These are phyloP conservation scores for Erpornis zantholeuca DNA, from an alignment of 2,113 vertebrate species.

Conservation along the genomic window DNA sequence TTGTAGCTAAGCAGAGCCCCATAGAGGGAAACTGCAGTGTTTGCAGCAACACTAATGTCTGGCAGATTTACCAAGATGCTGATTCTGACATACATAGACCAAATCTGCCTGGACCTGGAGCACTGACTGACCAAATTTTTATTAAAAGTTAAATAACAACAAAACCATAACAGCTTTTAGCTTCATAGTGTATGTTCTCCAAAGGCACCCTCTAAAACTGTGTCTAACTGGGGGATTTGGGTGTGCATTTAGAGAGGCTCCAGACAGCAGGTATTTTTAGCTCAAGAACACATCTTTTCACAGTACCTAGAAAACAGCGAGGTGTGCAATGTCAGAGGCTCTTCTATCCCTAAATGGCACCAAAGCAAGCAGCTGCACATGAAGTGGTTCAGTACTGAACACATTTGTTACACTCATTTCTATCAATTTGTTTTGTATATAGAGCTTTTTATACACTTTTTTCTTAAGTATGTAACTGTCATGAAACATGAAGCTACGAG, in stretches of 20 bases:
- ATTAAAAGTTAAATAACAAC: neutral
- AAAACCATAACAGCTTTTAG: neutral
- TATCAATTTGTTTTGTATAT: constrained; percentile 60
- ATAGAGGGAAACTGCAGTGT: neutral
- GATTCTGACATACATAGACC: neutral
- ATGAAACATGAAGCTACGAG: neutral
- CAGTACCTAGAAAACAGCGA: neutral
- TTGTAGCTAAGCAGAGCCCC: neutral
- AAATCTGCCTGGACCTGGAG: neutral
- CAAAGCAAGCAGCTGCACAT: constrained; percentile 69
- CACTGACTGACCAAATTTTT: neutral
- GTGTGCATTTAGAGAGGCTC: neutral
- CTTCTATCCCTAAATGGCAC: constrained; percentile 46
- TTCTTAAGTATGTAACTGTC: constrained; percentile 44
- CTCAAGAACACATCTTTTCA: neutral
- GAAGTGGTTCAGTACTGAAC: constrained; percentile 14
- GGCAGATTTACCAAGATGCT: neutral
- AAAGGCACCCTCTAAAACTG: neutral
- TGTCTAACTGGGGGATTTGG: neutral
- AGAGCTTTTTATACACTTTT: constrained; percentile 34
- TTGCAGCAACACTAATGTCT: neutral
- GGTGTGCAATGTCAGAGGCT: neutral
- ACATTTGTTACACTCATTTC: constrained; percentile 50
- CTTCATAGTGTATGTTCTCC: neutral
- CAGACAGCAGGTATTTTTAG: neutral